Evolutionary conservation across 2,888 invertebrate species (phyloP).

Genomic region (Chrysotoxum bicinctum): DNA sequence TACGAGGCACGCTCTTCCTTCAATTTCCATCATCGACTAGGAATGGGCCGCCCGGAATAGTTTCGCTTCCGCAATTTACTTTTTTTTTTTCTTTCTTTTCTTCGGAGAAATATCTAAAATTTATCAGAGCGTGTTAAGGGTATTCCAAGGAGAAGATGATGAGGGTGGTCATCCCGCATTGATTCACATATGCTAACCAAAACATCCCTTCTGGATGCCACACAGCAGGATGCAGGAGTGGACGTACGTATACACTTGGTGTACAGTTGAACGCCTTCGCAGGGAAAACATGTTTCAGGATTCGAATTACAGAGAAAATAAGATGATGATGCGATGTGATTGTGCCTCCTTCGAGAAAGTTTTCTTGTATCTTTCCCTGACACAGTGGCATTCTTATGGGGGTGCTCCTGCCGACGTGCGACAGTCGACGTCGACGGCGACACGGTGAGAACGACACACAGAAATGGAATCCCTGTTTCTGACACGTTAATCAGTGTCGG

Average conservation of each 20-base stretch:
- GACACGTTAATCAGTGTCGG: conserved; percentile 73
- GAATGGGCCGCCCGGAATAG: conserved; percentile 18
- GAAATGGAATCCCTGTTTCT: conserved; percentile 65
- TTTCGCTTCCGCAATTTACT: conserved; percentile 62
- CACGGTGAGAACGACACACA: not conserved
- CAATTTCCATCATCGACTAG: not conserved
- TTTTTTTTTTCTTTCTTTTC: conserved; percentile 21
- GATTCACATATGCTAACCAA: conserved; percentile 61
- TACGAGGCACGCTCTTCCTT: conserved; percentile 10
- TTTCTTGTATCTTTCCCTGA: conserved; percentile 37
- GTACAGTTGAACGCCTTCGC: conserved; percentile 61
- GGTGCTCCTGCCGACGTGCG: conserved; percentile 22
- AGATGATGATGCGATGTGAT: conserved; percentile 31
- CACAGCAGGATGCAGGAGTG: conserved; percentile 47
- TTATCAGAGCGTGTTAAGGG: conserved; percentile 56
- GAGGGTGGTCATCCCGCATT: conserved; percentile 58
- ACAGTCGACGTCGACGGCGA: not conserved
- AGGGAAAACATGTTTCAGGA: conserved; percentile 64
- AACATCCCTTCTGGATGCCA: conserved; percentile 38
- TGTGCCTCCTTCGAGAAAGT: conserved; percentile 33
- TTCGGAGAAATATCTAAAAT: conserved; percentile 65
- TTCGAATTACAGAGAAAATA: conserved; percentile 53
- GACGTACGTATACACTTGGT: not conserved
- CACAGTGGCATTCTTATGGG: conserved; percentile 55
- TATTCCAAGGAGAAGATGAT: conserved; percentile 24